Conservation (phyloP, 2,113 vertebrate species). For the Nymphicus hollandicus region DNA sequence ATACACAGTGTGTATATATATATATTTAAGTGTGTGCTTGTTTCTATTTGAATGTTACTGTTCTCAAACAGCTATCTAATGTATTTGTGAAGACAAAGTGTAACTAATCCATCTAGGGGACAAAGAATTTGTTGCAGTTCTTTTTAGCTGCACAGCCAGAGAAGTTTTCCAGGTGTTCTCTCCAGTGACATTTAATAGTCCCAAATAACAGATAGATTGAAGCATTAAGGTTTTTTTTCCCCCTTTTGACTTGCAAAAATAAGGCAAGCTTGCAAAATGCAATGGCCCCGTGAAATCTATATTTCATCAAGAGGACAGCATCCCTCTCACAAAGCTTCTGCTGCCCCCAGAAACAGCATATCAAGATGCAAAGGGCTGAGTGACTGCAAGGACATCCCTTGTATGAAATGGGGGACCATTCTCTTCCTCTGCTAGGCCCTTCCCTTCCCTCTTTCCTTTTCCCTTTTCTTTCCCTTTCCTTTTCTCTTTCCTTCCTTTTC, state of each 20-base stretch:
- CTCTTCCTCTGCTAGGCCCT: neutral
- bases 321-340: neutral
- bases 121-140: neutral
- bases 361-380: accelerated
- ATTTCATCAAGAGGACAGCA: neutral
- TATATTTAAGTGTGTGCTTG: neutral
- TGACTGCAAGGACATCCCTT: neutral
- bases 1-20: neutral
- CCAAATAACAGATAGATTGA: neutral
- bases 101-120: neutral
- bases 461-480: neutral
- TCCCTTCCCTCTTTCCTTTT: neutral
- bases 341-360: neutral
- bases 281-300: neutral
- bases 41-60: neutral
- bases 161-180: neutral
- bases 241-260: neutral
- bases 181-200: neutral
- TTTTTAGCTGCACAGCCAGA: neutral
- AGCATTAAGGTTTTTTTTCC: neutral
- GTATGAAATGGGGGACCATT: neutral
- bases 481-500: neutral
- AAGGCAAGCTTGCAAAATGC: neutral
- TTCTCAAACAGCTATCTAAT: neutral
- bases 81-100: neutral